These are phyloP conservation scores for Triplophysa siluroides DNA, from an alignment of 2,113 vertebrate species.

Conservation along the genomic window DNA sequence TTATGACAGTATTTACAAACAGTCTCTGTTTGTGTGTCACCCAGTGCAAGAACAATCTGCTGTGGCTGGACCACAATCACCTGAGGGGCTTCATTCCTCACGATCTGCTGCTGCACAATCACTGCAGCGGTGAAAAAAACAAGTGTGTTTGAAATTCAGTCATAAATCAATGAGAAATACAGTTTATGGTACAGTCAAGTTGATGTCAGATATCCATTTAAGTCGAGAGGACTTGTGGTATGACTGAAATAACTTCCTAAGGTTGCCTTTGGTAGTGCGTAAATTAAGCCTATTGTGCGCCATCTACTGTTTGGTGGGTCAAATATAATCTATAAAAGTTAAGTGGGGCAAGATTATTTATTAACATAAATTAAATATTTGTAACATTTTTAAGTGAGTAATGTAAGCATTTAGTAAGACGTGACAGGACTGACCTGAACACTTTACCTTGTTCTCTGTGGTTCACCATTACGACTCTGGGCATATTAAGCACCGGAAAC, in stretches of 20 bases:
- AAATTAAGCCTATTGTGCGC: too few relatives aligned
- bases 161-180: not conserved
- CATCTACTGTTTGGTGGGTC: too few relatives aligned
- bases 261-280: too few relatives aligned
- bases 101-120: not conserved
- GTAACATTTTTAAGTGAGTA: too few relatives aligned
- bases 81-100: not conserved
- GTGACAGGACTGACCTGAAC: too few relatives aligned
- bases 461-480: not conserved
- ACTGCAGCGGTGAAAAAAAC: not conserved
- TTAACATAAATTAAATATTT: too few relatives aligned
- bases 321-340: too few relatives aligned
- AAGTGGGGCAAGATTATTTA: too few relatives aligned
- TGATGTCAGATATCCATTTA: not conserved
- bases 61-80: slow-evolving; percentile 12
- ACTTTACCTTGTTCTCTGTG: slow-evolving; percentile 28
- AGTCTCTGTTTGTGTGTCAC: slow-evolving; percentile 9
- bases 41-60: not conserved
- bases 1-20: slow-evolving; percentile 18
- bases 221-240: too few relatives aligned
- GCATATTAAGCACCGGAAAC: slow-evolving; percentile 30
- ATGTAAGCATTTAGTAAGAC: too few relatives aligned
- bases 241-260: too few relatives aligned
- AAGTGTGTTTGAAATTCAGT: not conserved
- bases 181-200: not conserved